phyloP scores from a whole-genome alignment of 2,797 vertebrate species.

The Poeciliopsis gracilis region DNA sequence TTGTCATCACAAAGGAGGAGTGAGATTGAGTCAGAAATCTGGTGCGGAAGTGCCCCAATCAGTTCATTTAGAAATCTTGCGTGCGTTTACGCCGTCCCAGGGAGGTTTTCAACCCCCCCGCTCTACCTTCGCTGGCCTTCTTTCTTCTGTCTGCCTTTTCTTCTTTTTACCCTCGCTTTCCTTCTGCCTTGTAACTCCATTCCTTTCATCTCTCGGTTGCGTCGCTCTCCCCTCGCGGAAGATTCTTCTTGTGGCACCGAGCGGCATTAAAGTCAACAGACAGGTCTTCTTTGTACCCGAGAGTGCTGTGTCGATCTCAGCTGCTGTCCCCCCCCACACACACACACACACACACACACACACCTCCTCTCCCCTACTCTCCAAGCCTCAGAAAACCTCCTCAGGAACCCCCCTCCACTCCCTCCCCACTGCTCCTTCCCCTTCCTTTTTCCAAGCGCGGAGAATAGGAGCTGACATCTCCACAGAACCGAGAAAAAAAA shows the following conservation, averaged over 20 bases:
- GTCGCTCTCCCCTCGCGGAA: conserved; percentile 31
- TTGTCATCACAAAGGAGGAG: conserved; percentile 26
- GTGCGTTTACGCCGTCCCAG: conserved; percentile 17
- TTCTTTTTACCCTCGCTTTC: conserved; percentile 35
- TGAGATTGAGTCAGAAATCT: conserved; percentile 35
- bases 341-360: no score
- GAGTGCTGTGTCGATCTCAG: conserved; percentile 60
- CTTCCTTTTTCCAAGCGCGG: conserved; percentile 40
- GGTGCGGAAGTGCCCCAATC: conserved; percentile 12
- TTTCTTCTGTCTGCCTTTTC: conserved; percentile 26
- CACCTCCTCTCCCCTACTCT: not conserved
- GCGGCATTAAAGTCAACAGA: conserved; percentile 65
- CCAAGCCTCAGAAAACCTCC: conserved; percentile 58
- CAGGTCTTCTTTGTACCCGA: conserved; percentile 70
- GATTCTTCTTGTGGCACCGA: conserved; percentile 54
- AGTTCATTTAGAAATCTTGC: conserved; percentile 26
- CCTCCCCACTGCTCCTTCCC: conserved; percentile 39
- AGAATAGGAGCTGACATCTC: conserved; percentile 73
- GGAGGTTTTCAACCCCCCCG: conserved; percentile 27
- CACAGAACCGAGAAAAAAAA: conserved; percentile 59
- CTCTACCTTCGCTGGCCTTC: conserved; percentile 35
- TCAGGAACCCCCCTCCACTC: conserved; percentile 44
- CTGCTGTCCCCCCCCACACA: conserved; percentile 20
- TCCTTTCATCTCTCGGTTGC: conserved; percentile 55
- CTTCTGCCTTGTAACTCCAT: conserved; percentile 25